Base-by-base conservation (phyloP, 2,888 invertebrate genomes). In the Tachystola acroxantha region DNA sequence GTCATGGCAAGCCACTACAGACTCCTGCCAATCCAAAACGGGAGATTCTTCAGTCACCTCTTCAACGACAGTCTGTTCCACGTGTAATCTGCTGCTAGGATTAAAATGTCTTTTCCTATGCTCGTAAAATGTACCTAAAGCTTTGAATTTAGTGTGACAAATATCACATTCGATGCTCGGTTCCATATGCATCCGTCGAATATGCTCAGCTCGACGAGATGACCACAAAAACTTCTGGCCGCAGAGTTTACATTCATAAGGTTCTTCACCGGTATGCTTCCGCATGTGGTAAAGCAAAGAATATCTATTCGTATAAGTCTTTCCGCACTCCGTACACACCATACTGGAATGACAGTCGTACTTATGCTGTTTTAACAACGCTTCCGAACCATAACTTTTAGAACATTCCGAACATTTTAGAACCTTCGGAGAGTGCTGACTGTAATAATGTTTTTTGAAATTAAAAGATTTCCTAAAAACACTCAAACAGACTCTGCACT, bases 381-480 rank as follows among this genome's bases (percentile, higher is more conserved):
- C 30, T 6, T 37, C 37, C 4, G 40, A 40, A 7, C 40, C 40
- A 12, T 40, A 40, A 16, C 34, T 29, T n/a, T 10, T 34, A 1
- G 10, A 20, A 31, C 40, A 41, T 12, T 37, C 22, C 0, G 31
- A 4, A 34, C 40, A 41, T 28, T 37, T 30, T 2, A 34, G n/a
- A 10, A 22, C 10, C 14, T 41, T 41, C 7, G 14, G 10, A 5
- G 34, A 26, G 10, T 41, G 40, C 11, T 37, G 37, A 19, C 40
- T 41, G 10, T 37, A 41, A 13, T 32, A 41, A 37, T 41, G 40
- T 27, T 41, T 41, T 19, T 41, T 41, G 7, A 37, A 32, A 25
- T 41, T 41, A 28, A 34, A 41, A 19, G 32, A 27, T 28, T 32
- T 41, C 2, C n/a, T 37, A 16, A 34, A 37, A 3, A 14, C 10